These are phyloP conservation scores for Drosophila austrosaltans DNA, from an alignment of 2,888 invertebrate species.

Conservation along the genomic window DNA sequence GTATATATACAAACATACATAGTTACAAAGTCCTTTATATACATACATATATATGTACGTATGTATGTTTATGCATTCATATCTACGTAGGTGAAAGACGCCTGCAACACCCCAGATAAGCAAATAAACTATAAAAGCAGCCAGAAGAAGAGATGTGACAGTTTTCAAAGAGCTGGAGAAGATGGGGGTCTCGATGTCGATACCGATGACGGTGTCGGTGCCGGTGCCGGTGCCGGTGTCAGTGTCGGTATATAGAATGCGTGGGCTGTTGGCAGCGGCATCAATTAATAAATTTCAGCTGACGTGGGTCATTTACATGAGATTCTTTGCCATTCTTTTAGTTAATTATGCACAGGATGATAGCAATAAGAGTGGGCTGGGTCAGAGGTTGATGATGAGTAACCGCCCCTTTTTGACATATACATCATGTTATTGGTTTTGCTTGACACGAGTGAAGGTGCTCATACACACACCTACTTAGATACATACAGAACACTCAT, in stretches of 20 bases:
- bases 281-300: conserved; percentile 37
- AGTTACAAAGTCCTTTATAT: neutral
- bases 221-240: neutral
- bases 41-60: neutral
- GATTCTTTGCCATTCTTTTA: conserved; percentile 52
- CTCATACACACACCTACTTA: neutral
- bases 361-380: neutral
- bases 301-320: conserved; percentile 48
- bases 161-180: neutral
- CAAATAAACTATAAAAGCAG: conserved; percentile 27
- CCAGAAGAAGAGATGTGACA: conserved; percentile 20
- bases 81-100: conserved; percentile 27
- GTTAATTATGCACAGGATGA: conserved; percentile 55
- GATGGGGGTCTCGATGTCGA: neutral
- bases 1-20: neutral
- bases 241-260: neutral
- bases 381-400: conserved; percentile 9
- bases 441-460: conserved; percentile 34
- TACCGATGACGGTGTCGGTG: conserved; percentile 4
- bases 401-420: conserved; percentile 53
- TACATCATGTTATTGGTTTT: conserved; percentile 61
- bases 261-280: conserved; percentile 4
- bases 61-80: neutral
- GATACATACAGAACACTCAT: neutral
- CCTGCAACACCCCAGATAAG: conserved; percentile 46